A percentile compares a stretch with the other conserved stretches of the same genome.
Evolutionary conservation across 2,113 vertebrate species (phyloP).

Genomic region (Odontophorus gujanensis): DNA sequence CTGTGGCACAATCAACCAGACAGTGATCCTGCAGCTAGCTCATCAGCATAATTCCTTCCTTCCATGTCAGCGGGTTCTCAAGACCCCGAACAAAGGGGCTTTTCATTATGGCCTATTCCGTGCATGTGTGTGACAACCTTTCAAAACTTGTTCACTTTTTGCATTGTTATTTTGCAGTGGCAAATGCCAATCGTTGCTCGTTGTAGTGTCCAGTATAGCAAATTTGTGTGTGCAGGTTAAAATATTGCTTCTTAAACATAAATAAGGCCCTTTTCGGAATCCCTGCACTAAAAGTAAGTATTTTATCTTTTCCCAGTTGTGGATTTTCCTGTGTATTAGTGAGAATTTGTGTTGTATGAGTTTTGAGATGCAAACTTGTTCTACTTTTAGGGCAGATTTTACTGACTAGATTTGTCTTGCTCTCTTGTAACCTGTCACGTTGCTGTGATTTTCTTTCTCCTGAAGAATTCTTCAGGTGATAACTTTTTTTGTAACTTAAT

Average conservation of each 20-base stretch:
- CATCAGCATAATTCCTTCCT: conserved; percentile 60
- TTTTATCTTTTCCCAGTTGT: not conserved
- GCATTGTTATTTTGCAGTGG: not conserved
- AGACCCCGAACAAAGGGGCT: conserved; percentile 56
- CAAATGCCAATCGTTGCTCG: not conserved
- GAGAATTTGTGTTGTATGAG: not conserved
- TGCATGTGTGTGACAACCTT: not conserved
- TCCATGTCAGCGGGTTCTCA: conserved; percentile 56
- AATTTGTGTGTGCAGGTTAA: not conserved
- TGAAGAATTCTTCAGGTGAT: not conserved
- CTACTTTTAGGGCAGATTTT: not conserved
- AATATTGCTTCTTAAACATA: not conserved
- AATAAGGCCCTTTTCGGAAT: not conserved
- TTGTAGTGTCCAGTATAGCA: not conserved
- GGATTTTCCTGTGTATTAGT: not conserved
- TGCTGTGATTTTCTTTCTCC: not conserved
- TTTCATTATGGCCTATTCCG: conserved; percentile 17
- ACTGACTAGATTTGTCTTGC: not conserved
- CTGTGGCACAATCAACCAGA: not conserved
- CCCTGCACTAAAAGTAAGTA: not conserved
- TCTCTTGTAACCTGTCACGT: not conserved
- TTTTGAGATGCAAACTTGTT: not conserved
- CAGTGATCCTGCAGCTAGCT: conserved; percentile 21
- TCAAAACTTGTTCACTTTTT: not conserved
- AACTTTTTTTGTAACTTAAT: not conserved